A percentile compares a stretch with the other conserved stretches of the same genome.
Conservation (phyloP, 2,888 invertebrate genomes). For the Prostheceraeus crozeri region DNA sequence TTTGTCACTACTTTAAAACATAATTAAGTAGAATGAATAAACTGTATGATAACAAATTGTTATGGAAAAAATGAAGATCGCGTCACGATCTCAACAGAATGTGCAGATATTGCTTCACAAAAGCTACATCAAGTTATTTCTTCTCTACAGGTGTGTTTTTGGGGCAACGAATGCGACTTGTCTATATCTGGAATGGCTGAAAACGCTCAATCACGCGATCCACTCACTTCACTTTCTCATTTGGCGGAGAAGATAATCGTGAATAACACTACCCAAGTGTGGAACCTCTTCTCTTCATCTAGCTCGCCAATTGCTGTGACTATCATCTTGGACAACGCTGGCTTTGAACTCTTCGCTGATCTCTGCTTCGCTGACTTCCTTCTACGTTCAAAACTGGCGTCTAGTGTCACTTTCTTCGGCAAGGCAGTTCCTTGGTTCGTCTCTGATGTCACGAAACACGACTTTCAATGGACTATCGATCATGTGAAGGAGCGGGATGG, state of each 20-base stretch:
- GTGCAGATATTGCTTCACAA: too few species aligned
- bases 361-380: conserved; percentile 76
- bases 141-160: conserved; percentile 65
- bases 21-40: too few species aligned
- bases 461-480: conserved; percentile 68
- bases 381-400: conserved; percentile 61
- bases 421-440: conserved; percentile 91
- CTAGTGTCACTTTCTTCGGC: conserved; percentile 71
- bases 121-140: too few species aligned
- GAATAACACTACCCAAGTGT: conserved; percentile 26
- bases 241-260: conserved; percentile 22
- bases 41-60: too few species aligned
- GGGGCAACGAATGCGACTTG: conserved; percentile 91
- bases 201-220: conserved; percentile 61
- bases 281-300: background rate
- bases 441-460: conserved; percentile 72
- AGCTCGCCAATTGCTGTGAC: conserved; percentile 44
- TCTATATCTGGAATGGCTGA: conserved; percentile 70
- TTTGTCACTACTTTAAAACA: too few species aligned
- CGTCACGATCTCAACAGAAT: too few species aligned
- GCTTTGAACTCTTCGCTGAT: conserved; percentile 83
- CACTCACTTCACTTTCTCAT: too few species aligned
- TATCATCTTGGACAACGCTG: conserved; percentile 78
- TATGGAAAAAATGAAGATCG: too few species aligned
- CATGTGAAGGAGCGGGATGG: background rate